Percentiles rank a stretch among this genome's conserved stretches.
These are phyloP conservation scores for Ctenopoma kingsleyae DNA, from an alignment of 2,797 vertebrate species.

Conservation along the genomic window DNA sequence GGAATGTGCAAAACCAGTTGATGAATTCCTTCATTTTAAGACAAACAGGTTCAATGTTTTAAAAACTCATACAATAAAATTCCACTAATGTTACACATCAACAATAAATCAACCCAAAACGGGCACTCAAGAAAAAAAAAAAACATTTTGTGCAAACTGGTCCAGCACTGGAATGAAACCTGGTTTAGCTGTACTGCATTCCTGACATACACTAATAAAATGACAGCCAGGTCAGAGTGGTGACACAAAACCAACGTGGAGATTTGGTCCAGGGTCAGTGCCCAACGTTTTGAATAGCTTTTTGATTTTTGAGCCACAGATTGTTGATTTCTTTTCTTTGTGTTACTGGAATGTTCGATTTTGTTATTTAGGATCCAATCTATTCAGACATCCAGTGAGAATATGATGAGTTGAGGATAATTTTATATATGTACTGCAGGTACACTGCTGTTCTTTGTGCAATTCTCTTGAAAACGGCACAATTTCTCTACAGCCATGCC, in stretches of 20 bases:
- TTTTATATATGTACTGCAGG: conserved; percentile 13
- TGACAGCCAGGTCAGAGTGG: neutral
- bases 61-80: conserved; percentile 7
- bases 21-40: conserved; percentile 28
- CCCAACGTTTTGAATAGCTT: neutral
- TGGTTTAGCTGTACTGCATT: conserved; percentile 16
- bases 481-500: neutral
- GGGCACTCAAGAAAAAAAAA: neutral
- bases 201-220: neutral
- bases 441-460: neutral
- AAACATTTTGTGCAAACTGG: conserved; percentile 9
- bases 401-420: neutral
- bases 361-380: neutral
- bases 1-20: conserved; percentile 42
- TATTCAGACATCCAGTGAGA: neutral
- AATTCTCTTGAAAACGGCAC: neutral
- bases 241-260: neutral
- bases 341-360: neutral
- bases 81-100: neutral
- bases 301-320: neutral
- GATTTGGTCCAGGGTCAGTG: neutral
- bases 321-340: neutral
- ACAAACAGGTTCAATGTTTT: conserved; percentile 6
- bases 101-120: conserved; percentile 19
- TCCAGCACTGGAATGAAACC: conserved; percentile 21